A percentile compares a stretch with the other conserved stretches of the same genome.
Conservation (phyloP, 2,888 invertebrate species). For the Erebia ligea region DNA sequence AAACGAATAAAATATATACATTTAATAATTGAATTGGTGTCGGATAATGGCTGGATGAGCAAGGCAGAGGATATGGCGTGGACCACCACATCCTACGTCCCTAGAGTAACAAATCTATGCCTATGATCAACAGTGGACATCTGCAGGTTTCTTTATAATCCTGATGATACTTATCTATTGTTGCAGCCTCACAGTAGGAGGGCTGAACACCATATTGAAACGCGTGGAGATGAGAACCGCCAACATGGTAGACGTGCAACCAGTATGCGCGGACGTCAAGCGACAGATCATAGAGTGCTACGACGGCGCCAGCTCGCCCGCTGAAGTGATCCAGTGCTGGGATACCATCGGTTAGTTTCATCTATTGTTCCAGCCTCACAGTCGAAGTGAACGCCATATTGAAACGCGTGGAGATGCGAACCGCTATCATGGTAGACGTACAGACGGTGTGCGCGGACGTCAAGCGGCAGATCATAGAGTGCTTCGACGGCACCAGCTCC, state of each 20-base stretch:
- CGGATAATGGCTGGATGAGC: no score
- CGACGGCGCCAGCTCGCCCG: constrained; percentile 42
- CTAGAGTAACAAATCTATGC: no score
- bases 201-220: constrained; percentile 57
- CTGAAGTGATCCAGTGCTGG: constrained; percentile 60
- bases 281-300: constrained; percentile 66
- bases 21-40: no score
- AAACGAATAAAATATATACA: no score
- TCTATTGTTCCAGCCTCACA: no score
- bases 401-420: constrained; percentile 66
- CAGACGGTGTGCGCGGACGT: constrained; percentile 67
- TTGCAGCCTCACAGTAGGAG: constrained; percentile 63
- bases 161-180: no score
- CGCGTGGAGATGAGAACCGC: constrained; percentile 67
- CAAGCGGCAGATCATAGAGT: constrained; percentile 60
- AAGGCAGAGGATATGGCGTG: no score
- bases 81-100: no score
- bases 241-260: constrained; percentile 63
- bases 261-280: constrained; percentile 63
- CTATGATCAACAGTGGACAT: no score
- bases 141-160: no score
- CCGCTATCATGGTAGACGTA: constrained; percentile 61
- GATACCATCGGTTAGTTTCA: constrained; percentile 58
- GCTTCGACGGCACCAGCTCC: constrained; percentile 53
- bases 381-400: constrained; percentile 53